Evolutionary conservation across 2,113 vertebrate genomes (phyloP).

Genomic region (Bujurquina vittata): DNA sequence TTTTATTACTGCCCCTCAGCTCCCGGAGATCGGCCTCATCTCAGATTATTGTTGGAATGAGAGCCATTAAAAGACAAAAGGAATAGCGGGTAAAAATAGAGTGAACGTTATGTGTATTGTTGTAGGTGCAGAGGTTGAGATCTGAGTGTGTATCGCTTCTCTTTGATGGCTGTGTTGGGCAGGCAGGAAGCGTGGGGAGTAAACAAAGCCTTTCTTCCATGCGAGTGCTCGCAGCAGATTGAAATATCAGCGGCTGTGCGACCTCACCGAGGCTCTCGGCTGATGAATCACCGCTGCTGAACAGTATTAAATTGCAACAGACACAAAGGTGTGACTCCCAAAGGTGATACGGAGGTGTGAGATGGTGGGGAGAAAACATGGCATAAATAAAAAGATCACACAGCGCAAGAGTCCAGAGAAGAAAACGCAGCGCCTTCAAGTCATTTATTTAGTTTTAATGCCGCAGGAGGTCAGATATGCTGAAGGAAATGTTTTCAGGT

Average conservation of each 20-base stretch:
- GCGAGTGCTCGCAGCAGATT: neutral
- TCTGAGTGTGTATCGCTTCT: neutral
- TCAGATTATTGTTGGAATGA: neutral
- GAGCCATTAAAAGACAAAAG: neutral
- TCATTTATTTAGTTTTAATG: neutral
- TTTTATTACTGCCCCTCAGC: neutral
- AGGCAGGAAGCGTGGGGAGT: slow-evolving; percentile 21
- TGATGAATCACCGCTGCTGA: slow-evolving; percentile 26
- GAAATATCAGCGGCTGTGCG: slow-evolving; percentile 18
- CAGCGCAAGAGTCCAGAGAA: neutral
- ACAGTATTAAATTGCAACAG: slow-evolving; percentile 24
- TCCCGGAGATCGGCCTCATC: neutral
- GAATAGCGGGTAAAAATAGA: slow-evolving; percentile 25
- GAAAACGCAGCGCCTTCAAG: neutral
- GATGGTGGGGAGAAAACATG: neutral
- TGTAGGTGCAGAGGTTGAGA: slow-evolving; percentile 16
- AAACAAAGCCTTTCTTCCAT: slow-evolving; percentile 23
- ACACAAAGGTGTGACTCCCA: slow-evolving; percentile 14
- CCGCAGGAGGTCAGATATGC: neutral
- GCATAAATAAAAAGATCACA: neutral
- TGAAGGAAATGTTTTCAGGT: neutral
- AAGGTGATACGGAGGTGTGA: slow-evolving; percentile 10
- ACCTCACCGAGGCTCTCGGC: neutral
- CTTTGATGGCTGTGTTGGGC: neutral
- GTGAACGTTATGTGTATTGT: neutral